Conservation (phyloP, 1,140 invertebrate species). For the Drosophila hydei region DNA sequence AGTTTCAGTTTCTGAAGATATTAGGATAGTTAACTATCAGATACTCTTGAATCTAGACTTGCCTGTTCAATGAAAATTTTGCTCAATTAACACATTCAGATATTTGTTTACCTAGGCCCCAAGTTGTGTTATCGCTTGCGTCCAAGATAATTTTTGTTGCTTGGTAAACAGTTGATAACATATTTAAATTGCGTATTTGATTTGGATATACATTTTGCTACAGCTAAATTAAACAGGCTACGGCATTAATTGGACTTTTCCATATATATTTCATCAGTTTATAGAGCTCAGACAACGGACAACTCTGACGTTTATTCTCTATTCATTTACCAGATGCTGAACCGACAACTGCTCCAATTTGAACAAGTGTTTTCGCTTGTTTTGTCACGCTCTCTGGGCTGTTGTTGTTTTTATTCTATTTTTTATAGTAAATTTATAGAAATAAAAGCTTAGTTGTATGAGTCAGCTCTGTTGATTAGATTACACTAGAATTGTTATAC, state of each 20-base stretch:
- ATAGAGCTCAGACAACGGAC: neutral
- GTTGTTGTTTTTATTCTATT: constrained; percentile 20
- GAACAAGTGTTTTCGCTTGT: constrained; percentile 55
- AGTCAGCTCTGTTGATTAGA: constrained; percentile 68
- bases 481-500: constrained; percentile 31
- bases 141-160: constrained; percentile 30
- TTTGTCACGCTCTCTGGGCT: constrained; percentile 59
- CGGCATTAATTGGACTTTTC: constrained; percentile 8
- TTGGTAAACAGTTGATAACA: constrained; percentile 63
- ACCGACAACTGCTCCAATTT: constrained; percentile 46
- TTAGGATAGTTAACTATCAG: neutral
- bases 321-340: constrained; percentile 15
- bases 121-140: constrained; percentile 17
- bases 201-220: neutral
- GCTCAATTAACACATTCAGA: constrained; percentile 35
- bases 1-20: neutral
- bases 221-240: neutral
- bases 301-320: neutral
- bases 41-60: neutral
- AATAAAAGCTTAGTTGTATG: constrained; percentile 67
- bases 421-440: constrained; percentile 31
- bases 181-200: constrained; percentile 44
- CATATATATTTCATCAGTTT: constrained; percentile 6
- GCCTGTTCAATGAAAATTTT: no score
- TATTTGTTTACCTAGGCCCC: constrained; percentile 39